phyloP scores from a whole-genome alignment of 1,140 invertebrate species.

The Probaryconus sp. region DNA sequence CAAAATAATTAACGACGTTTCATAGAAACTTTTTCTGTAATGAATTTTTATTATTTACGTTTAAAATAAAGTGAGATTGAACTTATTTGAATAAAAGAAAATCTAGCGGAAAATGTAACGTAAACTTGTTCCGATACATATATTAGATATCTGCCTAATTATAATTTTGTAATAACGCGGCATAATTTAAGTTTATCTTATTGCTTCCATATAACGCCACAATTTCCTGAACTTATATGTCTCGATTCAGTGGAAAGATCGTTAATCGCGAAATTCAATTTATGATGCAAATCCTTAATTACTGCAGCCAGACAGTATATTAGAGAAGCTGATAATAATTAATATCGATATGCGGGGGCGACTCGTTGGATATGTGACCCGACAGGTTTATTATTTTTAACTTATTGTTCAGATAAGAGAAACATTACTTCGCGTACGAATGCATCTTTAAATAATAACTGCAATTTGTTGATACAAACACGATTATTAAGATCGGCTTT shows the following conservation, averaged over 20 bases:
- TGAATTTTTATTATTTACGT: too few species aligned
- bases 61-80: too few species aligned
- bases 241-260: slow-evolving; percentile 51
- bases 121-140: slow-evolving; percentile 21
- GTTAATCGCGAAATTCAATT: slow-evolving; percentile 63
- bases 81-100: too few species aligned
- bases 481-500: slow-evolving; percentile 19
- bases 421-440: slow-evolving; percentile 33
- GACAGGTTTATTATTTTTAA: slow-evolving; percentile 38
- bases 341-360: slow-evolving; percentile 63
- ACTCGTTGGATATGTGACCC: slow-evolving; percentile 26
- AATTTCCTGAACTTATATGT: slow-evolving; percentile 36
- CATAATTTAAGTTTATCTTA: slow-evolving; percentile 53
- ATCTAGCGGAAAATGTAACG: slow-evolving; percentile 11
- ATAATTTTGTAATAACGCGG: slow-evolving; percentile 46
- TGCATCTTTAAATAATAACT: slow-evolving; percentile 27
- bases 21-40: too few species aligned
- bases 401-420: slow-evolving; percentile 36
- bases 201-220: slow-evolving; percentile 29
- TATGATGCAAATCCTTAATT: slow-evolving; percentile 67
- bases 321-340: slow-evolving; percentile 58
- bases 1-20: not conserved
- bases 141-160: slow-evolving; percentile 43
- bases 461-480: not conserved
- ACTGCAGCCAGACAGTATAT: slow-evolving; percentile 43